phyloP scores from a whole-genome alignment of 2,888 invertebrate genomes.

The Xylophagus ater region DNA sequence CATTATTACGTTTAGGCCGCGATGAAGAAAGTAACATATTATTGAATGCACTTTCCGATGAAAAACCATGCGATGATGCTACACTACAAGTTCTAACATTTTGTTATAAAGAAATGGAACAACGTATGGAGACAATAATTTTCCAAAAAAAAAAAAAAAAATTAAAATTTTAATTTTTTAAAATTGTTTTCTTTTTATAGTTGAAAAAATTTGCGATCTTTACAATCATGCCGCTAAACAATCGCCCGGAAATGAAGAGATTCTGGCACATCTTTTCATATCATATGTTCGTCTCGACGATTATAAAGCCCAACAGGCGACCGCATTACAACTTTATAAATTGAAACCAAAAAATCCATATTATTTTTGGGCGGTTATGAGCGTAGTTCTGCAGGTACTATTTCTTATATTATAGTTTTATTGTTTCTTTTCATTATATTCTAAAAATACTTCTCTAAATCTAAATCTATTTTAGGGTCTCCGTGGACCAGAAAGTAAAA shows the following conservation, averaged over 20 bases:
- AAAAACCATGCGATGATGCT: constrained; percentile 79
- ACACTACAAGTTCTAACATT: constrained; percentile 93
- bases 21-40: constrained; percentile 66
- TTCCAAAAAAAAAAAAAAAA: too few species aligned
- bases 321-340: constrained; percentile 84
- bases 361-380: constrained; percentile 98
- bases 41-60: constrained; percentile 63
- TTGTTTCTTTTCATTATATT: not conserved
- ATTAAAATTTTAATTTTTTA: too few species aligned
- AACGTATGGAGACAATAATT: constrained; percentile 53
- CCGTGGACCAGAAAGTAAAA: constrained; percentile 40
- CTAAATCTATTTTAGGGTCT: constrained; percentile 30
- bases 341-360: constrained; percentile 88
- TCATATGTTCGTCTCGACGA: constrained; percentile 84
- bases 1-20: constrained; percentile 78
- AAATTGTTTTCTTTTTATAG: constrained; percentile 42
- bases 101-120: constrained; percentile 85
- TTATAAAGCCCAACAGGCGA: constrained; percentile 80
- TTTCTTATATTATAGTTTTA: not conserved
- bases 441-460: constrained; percentile 6
- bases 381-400: constrained; percentile 79
- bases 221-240: constrained; percentile 82
- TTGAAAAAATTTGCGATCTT: constrained; percentile 75
- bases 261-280: constrained; percentile 90
- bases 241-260: constrained; percentile 81